Percentiles rank a stretch among this genome's conserved stretches.
Conservation (phyloP, 2,888 invertebrate species). For the Leuctra nigra region DNA sequence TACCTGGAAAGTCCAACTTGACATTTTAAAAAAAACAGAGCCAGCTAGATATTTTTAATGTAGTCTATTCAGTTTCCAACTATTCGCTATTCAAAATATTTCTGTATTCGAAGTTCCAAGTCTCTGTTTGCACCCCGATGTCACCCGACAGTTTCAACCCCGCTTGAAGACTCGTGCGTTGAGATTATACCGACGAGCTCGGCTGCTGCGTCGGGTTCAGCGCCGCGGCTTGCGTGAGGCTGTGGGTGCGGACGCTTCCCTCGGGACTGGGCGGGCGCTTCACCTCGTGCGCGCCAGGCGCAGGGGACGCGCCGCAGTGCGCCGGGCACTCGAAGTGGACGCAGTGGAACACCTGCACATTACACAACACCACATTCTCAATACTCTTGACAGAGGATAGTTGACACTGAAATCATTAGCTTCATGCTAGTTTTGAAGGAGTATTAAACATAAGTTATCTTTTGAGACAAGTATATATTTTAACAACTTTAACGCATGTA, state of each 20-base stretch:
- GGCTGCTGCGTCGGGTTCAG: background rate
- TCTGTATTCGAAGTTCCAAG: too few relatives aligned
- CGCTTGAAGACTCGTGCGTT: too few relatives aligned
- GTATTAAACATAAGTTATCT: background rate
- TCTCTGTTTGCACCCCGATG: too few relatives aligned
- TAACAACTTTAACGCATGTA: too few relatives aligned
- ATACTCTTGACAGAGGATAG: background rate
- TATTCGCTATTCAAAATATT: too few relatives aligned
- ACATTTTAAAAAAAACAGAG: too few relatives aligned
- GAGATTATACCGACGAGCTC: background rate
- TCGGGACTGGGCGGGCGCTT: background rate
- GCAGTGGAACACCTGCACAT: slow-evolving; percentile 88
- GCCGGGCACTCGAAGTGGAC: slow-evolving; percentile 97
- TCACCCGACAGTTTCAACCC: too few relatives aligned
- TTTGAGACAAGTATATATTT: background rate
- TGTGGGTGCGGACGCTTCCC: background rate
- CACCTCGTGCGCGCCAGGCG: background rate
- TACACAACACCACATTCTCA: too few relatives aligned
- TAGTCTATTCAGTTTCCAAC: too few relatives aligned
- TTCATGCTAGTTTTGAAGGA: background rate
- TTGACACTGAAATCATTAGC: background rate
- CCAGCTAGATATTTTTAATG: too few relatives aligned
- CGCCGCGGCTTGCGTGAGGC: background rate
- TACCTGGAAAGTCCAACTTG: too few relatives aligned
- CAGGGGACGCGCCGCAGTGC: slow-evolving; percentile 38